These are phyloP conservation scores for Pissodes strobi DNA, from an alignment of 1,140 invertebrate species.

Conservation along the genomic window DNA sequence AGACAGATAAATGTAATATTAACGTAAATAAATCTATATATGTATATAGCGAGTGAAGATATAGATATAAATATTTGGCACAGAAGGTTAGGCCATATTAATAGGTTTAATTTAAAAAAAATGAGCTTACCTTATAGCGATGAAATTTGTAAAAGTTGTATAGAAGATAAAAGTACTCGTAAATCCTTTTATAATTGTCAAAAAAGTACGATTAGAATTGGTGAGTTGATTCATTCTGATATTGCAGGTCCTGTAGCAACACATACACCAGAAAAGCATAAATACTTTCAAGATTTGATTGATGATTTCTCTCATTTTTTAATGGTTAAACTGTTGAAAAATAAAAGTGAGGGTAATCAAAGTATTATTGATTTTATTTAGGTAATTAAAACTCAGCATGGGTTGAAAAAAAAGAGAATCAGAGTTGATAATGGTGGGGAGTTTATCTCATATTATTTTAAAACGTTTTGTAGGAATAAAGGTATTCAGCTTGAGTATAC, in stretches of 20 bases:
- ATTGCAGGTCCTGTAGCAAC: conserved; percentile 50
- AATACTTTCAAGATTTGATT: conserved; percentile 54
- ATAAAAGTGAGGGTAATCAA: conserved; percentile 54
- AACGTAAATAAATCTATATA: neutral
- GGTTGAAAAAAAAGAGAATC: too few species aligned
- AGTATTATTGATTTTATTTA: too few species aligned
- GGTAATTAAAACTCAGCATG: too few species aligned
- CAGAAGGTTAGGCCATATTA: conserved; percentile 33
- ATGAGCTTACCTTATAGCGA: conserved; percentile 14
- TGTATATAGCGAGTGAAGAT: neutral
- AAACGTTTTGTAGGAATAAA: too few species aligned
- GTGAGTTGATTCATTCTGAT: too few species aligned
- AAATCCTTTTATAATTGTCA: conserved; percentile 37
- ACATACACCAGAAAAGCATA: conserved; percentile 41
- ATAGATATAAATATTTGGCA: conserved; percentile 25
- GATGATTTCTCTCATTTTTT: too few species aligned
- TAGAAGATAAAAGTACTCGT: conserved; percentile 41
- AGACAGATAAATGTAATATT: neutral
- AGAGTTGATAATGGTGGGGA: too few species aligned
- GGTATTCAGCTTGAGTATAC: too few species aligned
- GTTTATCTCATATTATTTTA: too few species aligned
- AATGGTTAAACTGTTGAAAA: too few species aligned
- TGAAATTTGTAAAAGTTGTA: conserved; percentile 41
- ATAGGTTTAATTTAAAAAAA: conserved; percentile 14
- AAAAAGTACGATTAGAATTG: conserved; percentile 37